Percentiles rank a stretch among this genome's conserved stretches.
phyloP scores from a whole-genome alignment of 2,888 invertebrate species.

The Machimus atricapillus region DNA sequence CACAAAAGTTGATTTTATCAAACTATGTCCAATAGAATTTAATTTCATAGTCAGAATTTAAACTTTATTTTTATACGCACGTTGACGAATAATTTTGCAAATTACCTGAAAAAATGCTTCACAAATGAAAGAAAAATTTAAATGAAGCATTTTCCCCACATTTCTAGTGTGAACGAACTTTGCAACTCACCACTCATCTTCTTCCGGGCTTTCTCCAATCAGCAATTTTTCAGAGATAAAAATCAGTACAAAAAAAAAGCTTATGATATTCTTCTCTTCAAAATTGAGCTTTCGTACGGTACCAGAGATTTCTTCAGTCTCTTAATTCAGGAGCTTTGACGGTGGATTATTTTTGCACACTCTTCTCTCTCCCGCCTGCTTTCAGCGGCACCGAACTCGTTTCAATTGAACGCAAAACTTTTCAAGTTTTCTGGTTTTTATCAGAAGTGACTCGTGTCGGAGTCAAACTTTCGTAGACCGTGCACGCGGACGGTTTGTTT shows the following conservation, averaged over 20 bases:
- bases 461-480: slow-evolving; percentile 43
- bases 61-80: no score
- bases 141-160: not conserved
- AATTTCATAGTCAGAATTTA: no score
- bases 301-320: not conserved
- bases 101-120: not conserved
- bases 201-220: not conserved
- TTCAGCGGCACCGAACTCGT: not conserved
- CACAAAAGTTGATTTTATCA: no score
- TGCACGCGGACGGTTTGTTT: slow-evolving; percentile 41
- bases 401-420: slow-evolving; percentile 4
- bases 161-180: slow-evolving; percentile 22
- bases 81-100: not conserved
- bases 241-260: not conserved
- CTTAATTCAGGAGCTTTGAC: not conserved
- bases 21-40: no score
- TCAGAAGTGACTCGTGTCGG: not conserved
- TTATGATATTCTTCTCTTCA: not conserved
- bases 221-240: not conserved
- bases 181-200: not conserved
- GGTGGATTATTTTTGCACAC: not conserved
- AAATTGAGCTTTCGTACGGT: not conserved
- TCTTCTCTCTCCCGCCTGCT: not conserved
- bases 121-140: not conserved
- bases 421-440: slow-evolving; percentile 27